Conservation (phyloP, 2,888 invertebrate genomes). For the Idaea straminata region DNA sequence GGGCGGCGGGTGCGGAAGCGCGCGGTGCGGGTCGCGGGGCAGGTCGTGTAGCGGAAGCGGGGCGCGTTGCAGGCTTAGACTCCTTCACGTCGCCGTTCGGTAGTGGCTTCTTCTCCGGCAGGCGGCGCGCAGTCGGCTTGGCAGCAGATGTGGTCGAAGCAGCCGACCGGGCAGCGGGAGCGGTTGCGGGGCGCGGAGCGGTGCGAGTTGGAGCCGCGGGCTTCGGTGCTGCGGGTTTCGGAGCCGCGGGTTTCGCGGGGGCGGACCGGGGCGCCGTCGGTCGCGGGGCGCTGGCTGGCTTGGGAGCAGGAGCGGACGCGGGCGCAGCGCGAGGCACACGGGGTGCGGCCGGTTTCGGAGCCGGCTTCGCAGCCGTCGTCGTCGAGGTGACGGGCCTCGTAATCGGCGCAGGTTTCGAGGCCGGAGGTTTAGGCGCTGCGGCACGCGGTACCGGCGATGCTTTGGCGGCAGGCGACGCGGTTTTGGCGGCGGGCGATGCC, state of each 20-base stretch:
- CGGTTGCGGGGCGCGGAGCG: constrained; percentile 22
- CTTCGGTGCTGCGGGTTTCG: constrained; percentile 13
- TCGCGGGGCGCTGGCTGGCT: constrained; percentile 9
- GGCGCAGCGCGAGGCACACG: constrained; percentile 15
- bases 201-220: constrained; percentile 21
- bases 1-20: constrained; percentile 32
- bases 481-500: constrained; percentile 23
- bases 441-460: constrained; percentile 55
- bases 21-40: constrained; percentile 35
- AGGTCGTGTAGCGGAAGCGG: constrained; percentile 35
- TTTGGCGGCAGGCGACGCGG: constrained; percentile 16
- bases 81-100: constrained; percentile 79
- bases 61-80: constrained; percentile 37
- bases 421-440: constrained; percentile 20
- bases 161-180: constrained; percentile 27
- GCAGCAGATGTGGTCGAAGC: constrained; percentile 35
- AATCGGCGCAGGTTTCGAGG: constrained; percentile 47
- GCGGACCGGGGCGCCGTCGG: constrained; percentile 15
- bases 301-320: constrained; percentile 8
- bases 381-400: constrained; percentile 31
- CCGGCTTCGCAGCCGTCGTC: constrained; percentile 23
- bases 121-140: constrained; percentile 38
- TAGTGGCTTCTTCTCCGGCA: constrained; percentile 73
- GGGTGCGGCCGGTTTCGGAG: constrained; percentile 17
- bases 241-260: constrained; percentile 21